Evolutionary conservation across 2,888 invertebrate genomes (phyloP), one percentile per base, ranked within the genome.

Genomic region (Pasiphila rectangulata): DNA sequence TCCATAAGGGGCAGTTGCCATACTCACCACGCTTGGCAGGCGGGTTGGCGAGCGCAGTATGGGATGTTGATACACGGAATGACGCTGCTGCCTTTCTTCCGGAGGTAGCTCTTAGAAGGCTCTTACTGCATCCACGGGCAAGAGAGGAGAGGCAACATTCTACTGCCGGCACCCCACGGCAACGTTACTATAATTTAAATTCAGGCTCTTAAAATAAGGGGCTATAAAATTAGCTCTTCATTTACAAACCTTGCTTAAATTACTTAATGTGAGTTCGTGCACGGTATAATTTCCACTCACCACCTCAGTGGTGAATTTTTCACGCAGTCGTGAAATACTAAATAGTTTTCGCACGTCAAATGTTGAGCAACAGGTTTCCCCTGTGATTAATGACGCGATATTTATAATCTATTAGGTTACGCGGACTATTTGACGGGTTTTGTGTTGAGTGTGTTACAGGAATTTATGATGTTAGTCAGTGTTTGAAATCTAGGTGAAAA

Each of bases 251-350:
- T 41, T 38, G 41, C 36, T 40, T 39, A 50, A 37, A 44, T 36
- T 20, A 32, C 19, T n/a, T 45, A 41, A 45, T 42, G 30, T 38
- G 41, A 37, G 29, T 45, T 51, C 43, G 45, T 46, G 46, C 45
- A 24, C 32, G 39, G 20, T 24, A 37, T 45, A 49, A 40, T 37
- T 40, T 15, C 30, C 49, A 35, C 37, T 47, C 24, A 35, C 21
- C 29, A 16, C 23, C 46, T 46, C 41, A 41, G 19, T 46, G 20
- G 46, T 54, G 51, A 44, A 56, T 59, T 59, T 59, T 59, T 59
- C 53, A 51, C 54, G 54, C 42, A 49, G 46, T 42, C 54, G 48
- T 53, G 52, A 54, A 57, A 59, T 56, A 54, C 56, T 51, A 53
- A 56, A 56, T 59, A 56, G 59, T 59, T 59, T 45, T 38, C 41